These are phyloP conservation scores for Battus philenor DNA, from an alignment of 1,140 invertebrate genomes.

Conservation along the genomic window DNA sequence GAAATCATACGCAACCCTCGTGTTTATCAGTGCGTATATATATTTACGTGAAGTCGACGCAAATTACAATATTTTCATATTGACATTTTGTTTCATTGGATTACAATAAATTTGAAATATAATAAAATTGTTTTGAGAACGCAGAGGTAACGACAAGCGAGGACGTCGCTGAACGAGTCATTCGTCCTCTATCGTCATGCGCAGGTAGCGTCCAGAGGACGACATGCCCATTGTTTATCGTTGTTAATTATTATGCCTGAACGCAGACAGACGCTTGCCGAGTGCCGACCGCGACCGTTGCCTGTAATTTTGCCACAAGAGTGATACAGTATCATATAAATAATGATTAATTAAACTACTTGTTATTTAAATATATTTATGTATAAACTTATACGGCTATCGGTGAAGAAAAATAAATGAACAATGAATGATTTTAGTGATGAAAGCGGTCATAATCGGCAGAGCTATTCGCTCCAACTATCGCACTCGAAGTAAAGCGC, in stretches of 20 bases:
- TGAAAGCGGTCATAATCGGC: not conserved
- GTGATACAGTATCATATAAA: slow-evolving; percentile 32
- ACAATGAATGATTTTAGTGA: not conserved
- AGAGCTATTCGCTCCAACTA: slow-evolving; percentile 35
- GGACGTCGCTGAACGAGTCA: slow-evolving; percentile 62
- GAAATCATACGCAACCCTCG: too few relatives aligned
- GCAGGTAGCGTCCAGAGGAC: slow-evolving; percentile 68
- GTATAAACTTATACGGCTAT: too few relatives aligned
- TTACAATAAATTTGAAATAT: too few relatives aligned
- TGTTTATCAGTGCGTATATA: too few relatives aligned
- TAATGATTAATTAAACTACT: slow-evolving; percentile 21
- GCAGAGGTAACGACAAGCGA: slow-evolving; percentile 43
- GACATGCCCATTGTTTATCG: slow-evolving; percentile 72
- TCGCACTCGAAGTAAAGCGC: slow-evolving; percentile 63
- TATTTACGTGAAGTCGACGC: too few relatives aligned
- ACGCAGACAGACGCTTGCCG: slow-evolving; percentile 47
- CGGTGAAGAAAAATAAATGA: not conserved
- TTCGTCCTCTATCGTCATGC: slow-evolving; percentile 63
- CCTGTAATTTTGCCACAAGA: slow-evolving; percentile 37
- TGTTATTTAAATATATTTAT: too few relatives aligned
- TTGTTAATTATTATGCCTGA: slow-evolving; percentile 69
- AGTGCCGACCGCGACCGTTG: slow-evolving; percentile 39
- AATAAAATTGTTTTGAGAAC: too few relatives aligned
- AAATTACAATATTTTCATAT: too few relatives aligned
- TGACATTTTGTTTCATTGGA: too few relatives aligned